Evolutionary conservation across 2,113 vertebrate species (phyloP).

Genomic region (Bos taurus): DNA sequence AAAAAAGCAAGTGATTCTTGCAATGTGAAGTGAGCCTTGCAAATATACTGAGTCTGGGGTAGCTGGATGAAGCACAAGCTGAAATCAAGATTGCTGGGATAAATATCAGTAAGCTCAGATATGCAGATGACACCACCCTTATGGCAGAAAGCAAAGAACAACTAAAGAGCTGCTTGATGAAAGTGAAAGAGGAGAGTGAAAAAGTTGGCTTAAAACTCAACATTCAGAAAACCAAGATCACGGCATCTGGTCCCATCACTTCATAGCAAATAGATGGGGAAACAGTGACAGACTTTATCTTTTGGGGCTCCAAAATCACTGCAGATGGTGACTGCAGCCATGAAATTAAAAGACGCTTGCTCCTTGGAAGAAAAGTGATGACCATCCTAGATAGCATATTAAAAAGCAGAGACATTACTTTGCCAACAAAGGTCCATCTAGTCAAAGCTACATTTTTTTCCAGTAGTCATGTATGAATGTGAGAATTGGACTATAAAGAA

Average conservation of each 20-base stretch:
- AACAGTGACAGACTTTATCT: neutral
- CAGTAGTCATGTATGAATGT: neutral
- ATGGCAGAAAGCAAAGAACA: neutral
- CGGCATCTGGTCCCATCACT: neutral
- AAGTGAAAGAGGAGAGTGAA: neutral
- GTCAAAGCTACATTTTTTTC: neutral
- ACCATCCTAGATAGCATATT: neutral
- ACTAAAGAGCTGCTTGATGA: neutral
- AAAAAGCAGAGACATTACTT: neutral
- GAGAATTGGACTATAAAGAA: neutral
- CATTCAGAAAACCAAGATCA: neutral
- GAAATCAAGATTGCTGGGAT: neutral
- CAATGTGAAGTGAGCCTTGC: neutral
- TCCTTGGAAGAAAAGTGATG: neutral
- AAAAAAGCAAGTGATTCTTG: neutral
- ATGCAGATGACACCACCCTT: neutral
- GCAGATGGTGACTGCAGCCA: neutral
- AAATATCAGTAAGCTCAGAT: neutral
- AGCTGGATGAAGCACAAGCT: neutral
- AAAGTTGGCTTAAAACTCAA: neutral
- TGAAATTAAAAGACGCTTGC: neutral
- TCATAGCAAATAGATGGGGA: neutral
- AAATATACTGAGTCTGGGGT: neutral
- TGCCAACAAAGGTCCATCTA: neutral
- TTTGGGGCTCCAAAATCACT: neutral